Conservation (phyloP, 2,888 invertebrate species). For the Prosopocoilus inquinatus region DNA sequence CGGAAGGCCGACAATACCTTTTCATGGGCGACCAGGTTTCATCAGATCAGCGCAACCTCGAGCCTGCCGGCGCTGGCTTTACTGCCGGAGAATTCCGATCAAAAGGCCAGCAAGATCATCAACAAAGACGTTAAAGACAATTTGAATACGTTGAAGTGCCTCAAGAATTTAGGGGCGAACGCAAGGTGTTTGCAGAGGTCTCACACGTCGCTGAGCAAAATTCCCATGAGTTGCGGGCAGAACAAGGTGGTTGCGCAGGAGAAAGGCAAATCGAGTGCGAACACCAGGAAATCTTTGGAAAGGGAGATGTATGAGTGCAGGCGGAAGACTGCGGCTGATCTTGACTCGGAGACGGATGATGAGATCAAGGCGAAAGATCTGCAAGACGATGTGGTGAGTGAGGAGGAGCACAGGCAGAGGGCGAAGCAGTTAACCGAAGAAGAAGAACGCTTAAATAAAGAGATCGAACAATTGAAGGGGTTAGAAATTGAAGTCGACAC, state of each 20-base stretch:
- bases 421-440: constrained; percentile 66
- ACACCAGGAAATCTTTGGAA: constrained; percentile 38
- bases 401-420: constrained; percentile 70
- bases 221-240: constrained; percentile 31
- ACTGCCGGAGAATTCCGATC: constrained; percentile 42
- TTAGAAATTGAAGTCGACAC: constrained; percentile 76
- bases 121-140: constrained; percentile 47
- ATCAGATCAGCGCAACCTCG: constrained; percentile 77
- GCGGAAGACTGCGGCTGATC: constrained; percentile 59
- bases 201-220: constrained; percentile 45
- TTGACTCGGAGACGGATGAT: constrained; percentile 62
- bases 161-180: constrained; percentile 16
- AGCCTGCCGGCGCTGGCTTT: constrained; percentile 72
- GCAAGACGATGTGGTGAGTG: constrained; percentile 53
- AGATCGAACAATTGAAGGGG: constrained; percentile 72
- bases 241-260: constrained; percentile 17
- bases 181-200: constrained; percentile 37
- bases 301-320: constrained; percentile 57
- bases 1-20: constrained; percentile 50
- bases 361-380: constrained; percentile 60
- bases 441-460: constrained; percentile 71
- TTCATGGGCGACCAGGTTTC: constrained; percentile 70
- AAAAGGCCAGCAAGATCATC: constrained; percentile 33
- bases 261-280: constrained; percentile 28
- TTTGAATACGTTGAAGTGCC: constrained; percentile 43